Evolutionary conservation across 2,888 invertebrate species (phyloP).

Genomic region (Papilio demoleus): DNA sequence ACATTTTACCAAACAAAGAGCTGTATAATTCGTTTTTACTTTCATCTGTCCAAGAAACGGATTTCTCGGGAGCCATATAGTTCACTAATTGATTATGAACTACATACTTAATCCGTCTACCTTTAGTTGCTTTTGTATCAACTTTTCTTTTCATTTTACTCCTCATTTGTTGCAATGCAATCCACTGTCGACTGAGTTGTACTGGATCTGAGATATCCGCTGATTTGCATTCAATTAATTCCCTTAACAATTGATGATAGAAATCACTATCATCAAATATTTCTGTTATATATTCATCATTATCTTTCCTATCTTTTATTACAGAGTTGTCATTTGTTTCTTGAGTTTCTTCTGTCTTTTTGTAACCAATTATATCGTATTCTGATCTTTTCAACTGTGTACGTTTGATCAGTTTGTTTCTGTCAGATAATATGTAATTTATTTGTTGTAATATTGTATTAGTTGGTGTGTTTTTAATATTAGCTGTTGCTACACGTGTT

Average conservation of each 20-base stretch:
- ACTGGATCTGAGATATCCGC: conserved; percentile 92
- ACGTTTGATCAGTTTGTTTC: conserved; percentile 88
- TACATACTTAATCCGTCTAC: conserved; percentile 93
- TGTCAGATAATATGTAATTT: conserved; percentile 92
- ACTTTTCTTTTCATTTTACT: conserved; percentile 96
- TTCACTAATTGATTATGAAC: conserved; percentile 94
- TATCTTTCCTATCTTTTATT: conserved; percentile 64
- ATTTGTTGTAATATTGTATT: conserved; percentile 91
- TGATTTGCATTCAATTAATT: conserved; percentile 96
- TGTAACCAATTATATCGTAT: conserved; percentile 87
- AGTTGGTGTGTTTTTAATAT: conserved; percentile 84
- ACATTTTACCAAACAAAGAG: conserved; percentile 90
- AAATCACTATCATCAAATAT: conserved; percentile 99
- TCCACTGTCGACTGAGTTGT: conserved; percentile 94
- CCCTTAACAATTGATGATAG: conserved; percentile 95
- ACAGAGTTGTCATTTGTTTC: conserved; percentile 53
- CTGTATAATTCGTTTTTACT: conserved; percentile 91
- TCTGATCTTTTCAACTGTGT: conserved; percentile 91
- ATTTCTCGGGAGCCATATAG: conserved; percentile 93
- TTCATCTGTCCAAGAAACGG: conserved; percentile 88
- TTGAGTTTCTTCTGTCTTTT: conserved; percentile 52
- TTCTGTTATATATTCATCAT: conserved; percentile 88
- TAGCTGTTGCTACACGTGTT: conserved; percentile 88
- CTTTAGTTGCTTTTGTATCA: conserved; percentile 97
- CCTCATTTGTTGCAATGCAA: conserved; percentile 94